Conservation (phyloP, 2,888 invertebrate genomes). For the Drosophila affinis region DNA sequence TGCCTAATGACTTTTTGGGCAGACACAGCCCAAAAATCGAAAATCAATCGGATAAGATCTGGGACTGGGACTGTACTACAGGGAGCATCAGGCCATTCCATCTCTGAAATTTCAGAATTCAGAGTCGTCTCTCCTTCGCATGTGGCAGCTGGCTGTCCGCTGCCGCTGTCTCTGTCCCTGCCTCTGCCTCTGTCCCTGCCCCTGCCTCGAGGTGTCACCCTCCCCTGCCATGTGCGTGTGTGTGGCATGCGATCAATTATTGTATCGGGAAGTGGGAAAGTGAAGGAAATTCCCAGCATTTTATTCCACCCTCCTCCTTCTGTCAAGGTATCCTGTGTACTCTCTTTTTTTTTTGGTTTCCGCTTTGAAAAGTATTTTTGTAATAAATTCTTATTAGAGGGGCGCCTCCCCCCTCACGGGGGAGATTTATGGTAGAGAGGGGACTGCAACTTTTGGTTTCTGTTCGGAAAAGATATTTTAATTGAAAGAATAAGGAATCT, state of each 20-base stretch:
- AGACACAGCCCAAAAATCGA: background rate
- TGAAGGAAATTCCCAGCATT: slow-evolving; percentile 41
- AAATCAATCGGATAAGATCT: slow-evolving; percentile 55
- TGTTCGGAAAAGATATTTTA: slow-evolving; percentile 39
- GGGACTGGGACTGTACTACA: slow-evolving; percentile 50
- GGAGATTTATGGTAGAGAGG: slow-evolving; percentile 24
- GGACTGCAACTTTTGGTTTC: slow-evolving; percentile 6
- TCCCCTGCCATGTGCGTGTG: slow-evolving; percentile 23
- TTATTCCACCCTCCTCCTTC: slow-evolving; percentile 5
- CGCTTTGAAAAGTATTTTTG: slow-evolving; percentile 20
- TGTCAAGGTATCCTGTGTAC: slow-evolving; percentile 17
- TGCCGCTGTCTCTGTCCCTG: too few relatives aligned
- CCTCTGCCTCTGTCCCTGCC: too few relatives aligned
- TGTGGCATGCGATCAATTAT: slow-evolving; percentile 63
- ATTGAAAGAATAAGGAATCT: slow-evolving; percentile 58
- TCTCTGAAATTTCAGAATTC: slow-evolving; percentile 19
- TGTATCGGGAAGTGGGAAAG: slow-evolving; percentile 27
- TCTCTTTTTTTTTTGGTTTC: slow-evolving; percentile 17
- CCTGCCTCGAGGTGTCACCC: slow-evolving; percentile 25
- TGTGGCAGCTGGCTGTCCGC: slow-evolving; percentile 30
- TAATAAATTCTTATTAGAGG: slow-evolving; percentile 71
- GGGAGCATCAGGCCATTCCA: slow-evolving; percentile 13
- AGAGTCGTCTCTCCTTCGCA: slow-evolving; percentile 25
- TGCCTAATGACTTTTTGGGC: slow-evolving; percentile 39
- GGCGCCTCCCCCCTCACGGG: slow-evolving; percentile 27